These are phyloP conservation scores for Platerodrilus igneus DNA, from an alignment of 2,888 invertebrate species.

Conservation along the genomic window DNA sequence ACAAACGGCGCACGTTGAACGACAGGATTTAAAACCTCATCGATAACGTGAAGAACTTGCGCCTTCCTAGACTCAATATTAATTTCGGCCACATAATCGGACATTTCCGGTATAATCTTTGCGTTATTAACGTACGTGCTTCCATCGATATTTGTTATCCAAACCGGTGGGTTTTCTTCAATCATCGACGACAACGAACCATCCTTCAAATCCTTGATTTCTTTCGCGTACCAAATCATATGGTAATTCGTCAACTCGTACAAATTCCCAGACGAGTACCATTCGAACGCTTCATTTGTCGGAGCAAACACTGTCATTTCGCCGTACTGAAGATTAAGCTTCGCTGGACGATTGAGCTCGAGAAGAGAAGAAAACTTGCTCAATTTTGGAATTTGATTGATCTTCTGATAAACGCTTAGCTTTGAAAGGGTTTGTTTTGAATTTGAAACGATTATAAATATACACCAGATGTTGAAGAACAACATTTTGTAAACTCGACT, in stretches of 20 bases:
- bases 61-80: conserved; percentile 31
- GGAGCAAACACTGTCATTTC: conserved; percentile 82
- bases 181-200: conserved; percentile 55
- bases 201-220: conserved; percentile 53
- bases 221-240: conserved; percentile 54
- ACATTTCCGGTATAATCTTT: conserved; percentile 59
- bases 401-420: conserved; percentile 35
- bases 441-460: not conserved
- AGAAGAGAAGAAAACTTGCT: conserved; percentile 71
- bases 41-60: conserved; percentile 72
- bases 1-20: conserved; percentile 52
- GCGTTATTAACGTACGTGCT: conserved; percentile 82
- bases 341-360: conserved; percentile 65
- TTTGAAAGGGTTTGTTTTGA: conserved; percentile 13
- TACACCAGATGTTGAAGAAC: conserved; percentile 4
- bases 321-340: conserved; percentile 64
- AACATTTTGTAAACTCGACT: conserved; percentile 6
- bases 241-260: conserved; percentile 54
- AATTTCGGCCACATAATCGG: conserved; percentile 33
- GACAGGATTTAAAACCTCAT: conserved; percentile 76
- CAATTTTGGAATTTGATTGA: conserved; percentile 38
- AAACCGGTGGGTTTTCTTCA: conserved; percentile 79
- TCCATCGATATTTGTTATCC: conserved; percentile 66
- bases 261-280: conserved; percentile 42
- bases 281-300: conserved; percentile 72